phyloP scores from a whole-genome alignment of 2,888 invertebrate genomes.

The Cataglyphis cursor region DNA sequence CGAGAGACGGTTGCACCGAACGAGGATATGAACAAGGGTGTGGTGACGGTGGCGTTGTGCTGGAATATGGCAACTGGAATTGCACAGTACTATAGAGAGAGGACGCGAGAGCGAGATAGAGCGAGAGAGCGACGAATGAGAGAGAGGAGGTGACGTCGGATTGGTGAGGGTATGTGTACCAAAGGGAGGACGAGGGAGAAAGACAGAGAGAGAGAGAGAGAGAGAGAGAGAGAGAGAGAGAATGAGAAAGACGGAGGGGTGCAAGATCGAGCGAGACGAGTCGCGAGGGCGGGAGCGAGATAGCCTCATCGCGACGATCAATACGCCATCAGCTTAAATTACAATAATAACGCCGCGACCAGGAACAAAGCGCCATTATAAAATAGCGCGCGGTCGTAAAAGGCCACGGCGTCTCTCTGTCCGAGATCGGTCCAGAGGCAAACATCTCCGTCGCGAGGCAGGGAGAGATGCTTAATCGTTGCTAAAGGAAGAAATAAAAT shows the following conservation, averaged over 20 bases:
- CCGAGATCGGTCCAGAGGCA: constrained; percentile 50
- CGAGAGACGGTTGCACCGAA: constrained; percentile 60
- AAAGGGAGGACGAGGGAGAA: constrained; percentile 42
- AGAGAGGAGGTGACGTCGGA: constrained; percentile 22
- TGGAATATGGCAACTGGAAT: constrained; percentile 80
- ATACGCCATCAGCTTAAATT: constrained; percentile 81
- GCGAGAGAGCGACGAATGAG: not conserved
- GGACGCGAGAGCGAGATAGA: constrained; percentile 49
- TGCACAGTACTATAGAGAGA: constrained; percentile 60
- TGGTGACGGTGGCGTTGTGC: constrained; percentile 71
- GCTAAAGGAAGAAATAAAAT: constrained; percentile 56
- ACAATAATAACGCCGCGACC: constrained; percentile 78
- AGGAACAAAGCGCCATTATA: constrained; percentile 75
- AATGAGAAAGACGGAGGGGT: constrained; percentile 7
- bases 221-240: constrained; percentile 28
- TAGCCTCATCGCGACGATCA: constrained; percentile 76
- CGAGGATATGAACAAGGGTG: constrained; percentile 74
- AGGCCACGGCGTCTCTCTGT: constrained; percentile 58
- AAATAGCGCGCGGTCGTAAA: constrained; percentile 73
- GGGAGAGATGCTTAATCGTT: constrained; percentile 57
- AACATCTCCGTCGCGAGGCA: constrained; percentile 34
- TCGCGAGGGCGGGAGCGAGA: constrained; percentile 59
- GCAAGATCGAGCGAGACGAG: constrained; percentile 50
- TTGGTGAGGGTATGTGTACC: constrained; percentile 42
- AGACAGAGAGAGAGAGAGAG: constrained; percentile 22